Base-by-base conservation (phyloP, 2,797 vertebrate genomes). In the Pipistrellus kuhlii region DNA sequence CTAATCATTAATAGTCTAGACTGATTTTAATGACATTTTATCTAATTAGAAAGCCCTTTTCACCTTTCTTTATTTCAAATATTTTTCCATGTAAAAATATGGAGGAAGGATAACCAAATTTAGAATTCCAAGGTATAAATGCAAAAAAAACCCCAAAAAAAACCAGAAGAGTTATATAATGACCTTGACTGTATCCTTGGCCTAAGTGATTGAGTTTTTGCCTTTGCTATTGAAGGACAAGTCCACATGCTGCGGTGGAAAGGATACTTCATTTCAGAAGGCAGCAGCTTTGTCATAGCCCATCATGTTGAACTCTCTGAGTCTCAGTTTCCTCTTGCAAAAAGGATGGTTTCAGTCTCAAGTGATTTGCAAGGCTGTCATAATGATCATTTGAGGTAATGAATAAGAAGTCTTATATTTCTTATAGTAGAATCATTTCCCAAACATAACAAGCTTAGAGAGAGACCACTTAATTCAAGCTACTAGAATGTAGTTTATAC, bases 61-160 rank as follows among this genome's bases (percentile, higher is more conserved):
- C 14, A 57, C 32, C 48, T 95, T 94, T 51, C 27, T 83, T 85
- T 51, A 93, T 64, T 95, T 85, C n/a, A 94, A 53, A 10, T 90
- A 88, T 90, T 94, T 92, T 68, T 76, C 25, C 72, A 46, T 25
- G 8, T 81, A 48, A 77, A 85, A 85, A 80, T 72, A 73, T 57
- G 57, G 6, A 88, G 21, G 30, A 57, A 95, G 77, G 59, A 4
- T 11, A 95, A 51, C 25, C 64, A 5, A 91, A 69, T 80, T 93
- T 53, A 81, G 85, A 80, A 94, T 66, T 73, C 23, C 8, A 72
- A 41, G 32, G 73, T 55, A 81, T 76, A 38, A 71, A 13, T 59
- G 90, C 64, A 55, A 25, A 44, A 15, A 25, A 44, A 72, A 69
- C n/a, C n/a, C n/a, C n/a, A 83, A 84, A 86, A 62, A 23, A n/a